phyloP scores from a whole-genome alignment of 2,888 invertebrate genomes.

The Elysia crispata region DNA sequence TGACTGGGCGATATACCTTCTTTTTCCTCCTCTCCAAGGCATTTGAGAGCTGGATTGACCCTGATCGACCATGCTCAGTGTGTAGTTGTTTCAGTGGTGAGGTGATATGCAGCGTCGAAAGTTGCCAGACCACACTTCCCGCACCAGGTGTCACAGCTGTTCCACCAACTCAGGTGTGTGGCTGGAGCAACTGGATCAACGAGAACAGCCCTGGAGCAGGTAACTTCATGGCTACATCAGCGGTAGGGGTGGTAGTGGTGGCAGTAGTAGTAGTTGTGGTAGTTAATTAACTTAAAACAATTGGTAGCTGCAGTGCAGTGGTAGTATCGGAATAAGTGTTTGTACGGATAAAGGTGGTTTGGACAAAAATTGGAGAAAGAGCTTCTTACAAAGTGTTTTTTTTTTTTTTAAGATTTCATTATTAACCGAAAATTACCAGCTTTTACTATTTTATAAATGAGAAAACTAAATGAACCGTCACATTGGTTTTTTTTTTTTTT shows the following conservation, averaged over 20 bases:
- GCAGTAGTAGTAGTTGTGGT: no score
- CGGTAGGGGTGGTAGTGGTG: no score
- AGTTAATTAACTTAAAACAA: no score
- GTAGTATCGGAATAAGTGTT: no score
- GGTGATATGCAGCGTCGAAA: conserved; percentile 80
- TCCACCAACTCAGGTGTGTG: conserved; percentile 37
- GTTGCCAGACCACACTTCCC: conserved; percentile 46
- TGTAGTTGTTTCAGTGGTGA: conserved; percentile 90
- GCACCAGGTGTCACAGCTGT: conserved; percentile 32
- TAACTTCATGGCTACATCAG: conserved; percentile 16
- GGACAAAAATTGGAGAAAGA: no score
- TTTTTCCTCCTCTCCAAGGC: conserved; percentile 80
- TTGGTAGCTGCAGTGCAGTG: no score
- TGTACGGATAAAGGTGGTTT: no score
- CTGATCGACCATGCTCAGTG: conserved; percentile 82
- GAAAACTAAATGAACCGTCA: neutral
- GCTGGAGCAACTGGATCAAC: conserved; percentile 66
- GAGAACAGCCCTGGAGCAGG: conserved; percentile 58
- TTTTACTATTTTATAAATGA: neutral
- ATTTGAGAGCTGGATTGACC: conserved; percentile 81
- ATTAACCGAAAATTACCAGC: neutral
- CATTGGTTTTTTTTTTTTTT: conserved; percentile 12
- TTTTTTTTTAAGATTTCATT: no score
- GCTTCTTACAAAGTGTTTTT: no score
- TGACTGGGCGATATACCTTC: no score